Percentiles rank a stretch among this genome's conserved stretches.
phyloP scores from a whole-genome alignment of 2,113 vertebrate genomes.

The Cheilinus undulatus region DNA sequence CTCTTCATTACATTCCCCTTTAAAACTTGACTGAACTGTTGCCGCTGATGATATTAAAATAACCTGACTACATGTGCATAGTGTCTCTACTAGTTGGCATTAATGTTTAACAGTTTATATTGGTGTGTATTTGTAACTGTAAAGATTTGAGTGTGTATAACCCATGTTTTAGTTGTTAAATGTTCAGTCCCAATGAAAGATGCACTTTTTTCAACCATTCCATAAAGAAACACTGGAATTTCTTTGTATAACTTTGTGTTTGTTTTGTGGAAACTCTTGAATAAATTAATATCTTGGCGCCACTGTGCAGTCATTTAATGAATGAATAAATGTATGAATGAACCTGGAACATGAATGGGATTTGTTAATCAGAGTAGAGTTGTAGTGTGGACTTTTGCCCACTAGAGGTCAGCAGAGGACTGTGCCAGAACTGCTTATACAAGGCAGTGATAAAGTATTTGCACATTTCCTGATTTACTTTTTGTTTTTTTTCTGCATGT shows the following conservation, averaged over 20 bases:
- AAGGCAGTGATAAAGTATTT: too few species aligned
- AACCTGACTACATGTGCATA: slow-evolving; percentile 1
- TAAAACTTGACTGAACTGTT: slow-evolving; percentile 7
- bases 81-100: slow-evolving; percentile 13
- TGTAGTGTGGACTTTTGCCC: slow-evolving; percentile 19
- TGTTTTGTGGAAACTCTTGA: slow-evolving; percentile 1
- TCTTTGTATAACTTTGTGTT: neutral
- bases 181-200: neutral
- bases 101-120: slow-evolving; percentile 15
- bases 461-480: too few species aligned
- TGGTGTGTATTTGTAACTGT: neutral
- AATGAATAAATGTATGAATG: slow-evolving; percentile 15
- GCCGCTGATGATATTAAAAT: neutral
- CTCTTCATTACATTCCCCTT: slow-evolving; percentile 37
- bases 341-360: neutral
- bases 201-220: slow-evolving; percentile 10
- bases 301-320: neutral
- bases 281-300: neutral
- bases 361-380: neutral
- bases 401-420: slow-evolving; percentile 45
- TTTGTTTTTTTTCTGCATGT: too few species aligned
- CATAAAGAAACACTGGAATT: neutral
- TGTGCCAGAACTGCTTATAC: neutral
- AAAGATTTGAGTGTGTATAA: neutral
- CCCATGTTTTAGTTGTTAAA: neutral